Conservation (phyloP, 2,888 invertebrate species). For the Acleris sparsana region DNA sequence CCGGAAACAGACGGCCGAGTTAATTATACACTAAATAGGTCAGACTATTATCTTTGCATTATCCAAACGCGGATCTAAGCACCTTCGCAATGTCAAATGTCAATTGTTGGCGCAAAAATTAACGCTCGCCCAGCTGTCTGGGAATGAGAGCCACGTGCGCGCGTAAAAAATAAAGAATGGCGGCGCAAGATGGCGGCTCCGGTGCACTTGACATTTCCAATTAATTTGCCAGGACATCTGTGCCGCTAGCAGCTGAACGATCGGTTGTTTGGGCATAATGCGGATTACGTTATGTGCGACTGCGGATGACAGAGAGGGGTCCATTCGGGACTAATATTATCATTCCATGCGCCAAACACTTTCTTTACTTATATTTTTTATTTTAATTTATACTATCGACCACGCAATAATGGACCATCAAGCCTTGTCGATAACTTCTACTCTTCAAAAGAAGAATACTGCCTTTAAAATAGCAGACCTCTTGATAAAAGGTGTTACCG, state of each 20-base stretch:
- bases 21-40: constrained; percentile 75
- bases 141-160: constrained; percentile 76
- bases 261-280: constrained; percentile 26
- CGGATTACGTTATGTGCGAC: constrained; percentile 31
- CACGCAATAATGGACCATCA: constrained; percentile 2
- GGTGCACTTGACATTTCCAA: constrained; percentile 83
- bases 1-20: constrained; percentile 68
- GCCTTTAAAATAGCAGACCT: not conserved
- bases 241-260: constrained; percentile 77
- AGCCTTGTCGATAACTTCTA: not conserved
- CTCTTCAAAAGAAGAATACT: not conserved
- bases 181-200: constrained; percentile 73
- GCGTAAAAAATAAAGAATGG: constrained; percentile 70
- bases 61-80: constrained; percentile 63
- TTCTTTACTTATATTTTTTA: constrained; percentile 3
- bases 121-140: constrained; percentile 74
- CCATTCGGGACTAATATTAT: constrained; percentile 21
- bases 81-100: constrained; percentile 52
- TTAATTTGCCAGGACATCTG: constrained; percentile 83
- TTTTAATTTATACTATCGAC: not conserved
- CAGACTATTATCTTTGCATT: constrained; percentile 65
- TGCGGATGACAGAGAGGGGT: constrained; percentile 19
- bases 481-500: constrained; percentile 1
- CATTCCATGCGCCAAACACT: constrained; percentile 5
- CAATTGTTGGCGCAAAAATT: constrained; percentile 53